Evolutionary conservation across 2,113 vertebrate species (phyloP), one percentile per base, ranked within the genome.

Genomic region (Mesoclemmys tuberculata): DNA sequence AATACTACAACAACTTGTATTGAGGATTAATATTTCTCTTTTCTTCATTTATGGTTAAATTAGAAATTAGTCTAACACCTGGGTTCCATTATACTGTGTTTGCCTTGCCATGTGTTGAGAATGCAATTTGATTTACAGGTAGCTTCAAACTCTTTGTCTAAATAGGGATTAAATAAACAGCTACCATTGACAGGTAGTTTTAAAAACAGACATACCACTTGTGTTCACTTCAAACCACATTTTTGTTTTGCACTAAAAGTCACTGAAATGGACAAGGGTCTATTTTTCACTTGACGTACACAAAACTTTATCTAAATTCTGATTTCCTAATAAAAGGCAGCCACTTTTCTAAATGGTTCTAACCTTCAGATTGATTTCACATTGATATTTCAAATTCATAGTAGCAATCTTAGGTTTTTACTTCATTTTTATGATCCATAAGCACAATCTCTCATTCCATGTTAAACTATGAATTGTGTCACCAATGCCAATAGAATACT

Each of bases 11-110:
- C 92, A 97, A 97, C 92, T 97, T 97, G 92, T 92, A 96, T 80
- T 61, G 79, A 95, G 82, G 94, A 96, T 97, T 97, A 96, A 97
- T 96, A 96, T 97, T 97, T 98, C 92, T 97, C 79, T 97, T 98
- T 97, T 97, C 93, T 97, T 97, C 94, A 95, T 97, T 98, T 97
- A 93, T 96, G 84, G 80, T 84, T 98, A 97, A 97, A 98, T 98
- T 98, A 95, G 92, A 97, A 98, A 98, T 98, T 97, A 97, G 94
- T 96, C 89, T 93, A 97, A 96, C 97, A 98, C 95, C 98, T 98
- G 97, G 92, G 44, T 95, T 97, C 89, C 85, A 95, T 98, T 97
- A 97, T 80, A 78, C 7, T 91, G 94, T 86, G 51, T 93, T 94
- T 97, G 80, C 92, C 54, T 94, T 92, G 89, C 97, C 87, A 94